Evolutionary conservation across 2,113 vertebrate genomes (phyloP).

Genomic region (Lota lota): DNA sequence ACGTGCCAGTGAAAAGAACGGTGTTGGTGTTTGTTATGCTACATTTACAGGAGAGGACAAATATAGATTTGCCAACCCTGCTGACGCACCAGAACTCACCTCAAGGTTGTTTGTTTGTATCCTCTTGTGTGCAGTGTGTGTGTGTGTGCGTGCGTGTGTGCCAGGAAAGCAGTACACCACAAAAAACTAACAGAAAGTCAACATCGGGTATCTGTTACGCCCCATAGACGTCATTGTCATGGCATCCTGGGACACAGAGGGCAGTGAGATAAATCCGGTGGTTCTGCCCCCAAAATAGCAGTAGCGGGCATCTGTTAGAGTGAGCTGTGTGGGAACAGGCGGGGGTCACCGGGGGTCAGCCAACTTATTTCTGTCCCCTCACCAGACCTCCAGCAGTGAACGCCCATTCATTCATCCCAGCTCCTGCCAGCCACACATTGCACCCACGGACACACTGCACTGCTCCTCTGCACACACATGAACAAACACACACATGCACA

Average conservation of each 20-base stretch:
- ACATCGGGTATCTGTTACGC: constrained; percentile 55
- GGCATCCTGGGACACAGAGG: constrained; percentile 57
- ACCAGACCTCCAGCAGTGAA: constrained; percentile 61
- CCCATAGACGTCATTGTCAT: constrained; percentile 55
- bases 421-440: constrained; percentile 47
- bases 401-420: constrained; percentile 60
- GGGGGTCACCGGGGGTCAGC: constrained; percentile 66
- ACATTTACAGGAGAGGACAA: constrained; percentile 2
- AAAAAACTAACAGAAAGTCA: constrained; percentile 17
- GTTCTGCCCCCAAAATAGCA: constrained; percentile 60
- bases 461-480: constrained; percentile 10
- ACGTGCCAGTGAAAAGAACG: constrained; percentile 4
- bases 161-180: constrained; percentile 39
- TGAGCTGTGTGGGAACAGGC: constrained; percentile 64
- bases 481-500: constrained; percentile 8
- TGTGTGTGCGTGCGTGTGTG: background rate
- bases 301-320: constrained; percentile 47
- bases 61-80: background rate
- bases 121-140: background rate
- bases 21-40: background rate
- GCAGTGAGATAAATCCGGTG: constrained; percentile 64
- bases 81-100: background rate
- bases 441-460: constrained; percentile 17
- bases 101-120: background rate
- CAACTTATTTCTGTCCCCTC: constrained; percentile 66